A percentile compares a stretch with the other conserved stretches of the same genome.
These are phyloP conservation scores for Acholoe squamosa DNA, from an alignment of 2,888 invertebrate species.

Conservation along the genomic window DNA sequence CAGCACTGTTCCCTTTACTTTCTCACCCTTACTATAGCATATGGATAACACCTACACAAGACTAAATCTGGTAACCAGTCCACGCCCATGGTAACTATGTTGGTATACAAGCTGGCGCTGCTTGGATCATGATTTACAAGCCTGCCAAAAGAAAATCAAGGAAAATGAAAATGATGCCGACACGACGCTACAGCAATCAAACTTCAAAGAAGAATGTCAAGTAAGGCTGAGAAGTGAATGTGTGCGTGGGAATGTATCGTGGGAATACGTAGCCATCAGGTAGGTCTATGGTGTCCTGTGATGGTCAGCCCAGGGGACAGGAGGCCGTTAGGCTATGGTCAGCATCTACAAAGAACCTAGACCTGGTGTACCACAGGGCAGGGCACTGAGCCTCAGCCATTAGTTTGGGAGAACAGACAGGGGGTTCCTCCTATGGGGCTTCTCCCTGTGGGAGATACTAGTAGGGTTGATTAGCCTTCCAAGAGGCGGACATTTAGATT, in stretches of 20 bases:
- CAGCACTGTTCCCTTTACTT: too few species aligned
- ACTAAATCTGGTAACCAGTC: too few species aligned
- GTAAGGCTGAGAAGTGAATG: not conserved
- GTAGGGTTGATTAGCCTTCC: too few species aligned
- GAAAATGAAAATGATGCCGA: not conserved
- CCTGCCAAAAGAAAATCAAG: not conserved
- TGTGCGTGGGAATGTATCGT: conserved; percentile 10
- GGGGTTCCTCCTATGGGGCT: too few species aligned
- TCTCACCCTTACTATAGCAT: too few species aligned
- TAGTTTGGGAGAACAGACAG: not conserved
- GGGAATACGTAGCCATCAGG: not conserved
- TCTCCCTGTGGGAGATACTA: too few species aligned
- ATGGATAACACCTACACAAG: too few species aligned
- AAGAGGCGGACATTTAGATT: too few species aligned
- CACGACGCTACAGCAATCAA: not conserved
- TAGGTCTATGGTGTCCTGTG: not conserved
- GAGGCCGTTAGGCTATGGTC: not conserved
- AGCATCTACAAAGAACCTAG: not conserved
- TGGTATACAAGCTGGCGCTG: not conserved
- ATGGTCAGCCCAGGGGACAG: not conserved
- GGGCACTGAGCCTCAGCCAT: not conserved
- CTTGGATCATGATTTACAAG: not conserved
- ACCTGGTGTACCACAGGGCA: not conserved
- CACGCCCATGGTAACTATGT: too few species aligned
- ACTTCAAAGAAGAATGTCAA: not conserved